phyloP scores from a whole-genome alignment of 2,797 vertebrate genomes.

The Helostoma temminkii region DNA sequence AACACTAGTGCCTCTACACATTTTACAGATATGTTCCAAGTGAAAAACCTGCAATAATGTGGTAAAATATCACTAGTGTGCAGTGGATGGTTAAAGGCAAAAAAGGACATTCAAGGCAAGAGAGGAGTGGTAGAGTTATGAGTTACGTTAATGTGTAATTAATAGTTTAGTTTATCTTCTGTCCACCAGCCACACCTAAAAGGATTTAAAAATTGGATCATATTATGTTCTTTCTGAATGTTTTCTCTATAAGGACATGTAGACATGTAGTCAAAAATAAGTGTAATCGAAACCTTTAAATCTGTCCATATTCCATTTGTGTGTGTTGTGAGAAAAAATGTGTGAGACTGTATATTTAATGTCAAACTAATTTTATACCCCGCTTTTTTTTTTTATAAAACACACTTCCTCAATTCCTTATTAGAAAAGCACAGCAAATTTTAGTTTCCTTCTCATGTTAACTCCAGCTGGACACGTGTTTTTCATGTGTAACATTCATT shows the following conservation, averaged over 20 bases:
- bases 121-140: background rate
- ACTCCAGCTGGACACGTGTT: background rate
- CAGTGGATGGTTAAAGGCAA: constrained; percentile 5
- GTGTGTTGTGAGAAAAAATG: no score
- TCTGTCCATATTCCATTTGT: background rate
- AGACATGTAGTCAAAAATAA: constrained; percentile 15
- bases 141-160: no score
- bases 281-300: background rate
- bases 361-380: background rate
- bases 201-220: background rate
- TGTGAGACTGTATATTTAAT: no score
- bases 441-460: background rate
- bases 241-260: constrained; percentile 11
- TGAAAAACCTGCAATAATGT: constrained; percentile 7
- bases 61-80: constrained; percentile 4
- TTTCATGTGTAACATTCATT: background rate
- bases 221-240: background rate
- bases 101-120: constrained; percentile 50
- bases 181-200: background rate
- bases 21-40: constrained; percentile 14
- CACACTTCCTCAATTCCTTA: background rate
- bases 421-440: background rate
- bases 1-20: constrained; percentile 1
- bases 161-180: no score
- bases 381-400: background rate